Evolutionary conservation across 2,888 invertebrate species (phyloP), one percentile per base, ranked within the genome.

Genomic region (Muscina levida): DNA sequence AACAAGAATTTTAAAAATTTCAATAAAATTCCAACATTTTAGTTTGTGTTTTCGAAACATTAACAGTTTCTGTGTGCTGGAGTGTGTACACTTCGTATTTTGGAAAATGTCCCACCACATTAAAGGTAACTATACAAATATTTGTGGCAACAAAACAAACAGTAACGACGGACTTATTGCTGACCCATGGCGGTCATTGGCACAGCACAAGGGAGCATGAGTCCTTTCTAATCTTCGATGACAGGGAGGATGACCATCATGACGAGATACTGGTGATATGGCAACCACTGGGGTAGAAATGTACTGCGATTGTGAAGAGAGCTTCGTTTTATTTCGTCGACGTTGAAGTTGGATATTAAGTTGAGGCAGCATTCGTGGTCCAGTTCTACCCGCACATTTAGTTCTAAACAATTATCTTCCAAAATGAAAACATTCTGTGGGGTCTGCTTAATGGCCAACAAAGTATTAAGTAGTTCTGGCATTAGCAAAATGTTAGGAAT

Each of bases 51-150:
- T 31, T 31, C 31, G 31, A 31, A 8, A 8, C 31, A 31, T 31
- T 51, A 56, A 68, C 57, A 72, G 31, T 59, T 39, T 44, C 24
- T 17, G 31, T 13, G n/a, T 1, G 37, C 11, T 19, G 5, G 11
- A 26, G 42, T 5, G n/a, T 70, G 39, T 46, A 24, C 48, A 42
- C 17, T 57, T 77, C 51, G 2, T 65, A 65, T 31, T 31, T 19
- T 57, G 51, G 42, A 65, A 82, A 77, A 83, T 81, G 75, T 75
- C 44, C 72, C 71, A 83, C 88, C 89, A 88, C 88, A 88, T 89
- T 88, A 89, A 88, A 88, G 88, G 88, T 88, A 88, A 88, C 89
- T 88, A 88, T 87, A 88, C 87, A 88, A 88, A 88, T 88, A 87
- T 87, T 88, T 88, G 88, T 83, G 76, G 82, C 71, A 76, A 76